These are phyloP conservation scores for Pemphredon lugubris DNA, from an alignment of 2,888 invertebrate genomes.

Conservation along the genomic window DNA sequence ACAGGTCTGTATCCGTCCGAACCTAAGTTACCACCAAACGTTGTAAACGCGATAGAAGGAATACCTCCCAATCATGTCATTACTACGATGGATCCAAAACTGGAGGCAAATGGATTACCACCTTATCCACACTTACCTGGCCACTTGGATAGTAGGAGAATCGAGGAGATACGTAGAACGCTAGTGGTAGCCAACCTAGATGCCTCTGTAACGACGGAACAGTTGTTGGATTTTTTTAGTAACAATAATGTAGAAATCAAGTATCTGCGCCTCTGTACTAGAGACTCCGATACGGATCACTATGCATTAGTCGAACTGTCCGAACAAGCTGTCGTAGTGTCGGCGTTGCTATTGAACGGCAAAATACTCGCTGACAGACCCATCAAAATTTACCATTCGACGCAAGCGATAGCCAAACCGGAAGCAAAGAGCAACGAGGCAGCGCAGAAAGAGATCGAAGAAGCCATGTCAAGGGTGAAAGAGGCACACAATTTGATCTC, in stretches of 20 bases:
- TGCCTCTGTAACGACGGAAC: slow-evolving; percentile 87
- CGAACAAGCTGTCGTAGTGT: slow-evolving; percentile 93
- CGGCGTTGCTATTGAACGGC: slow-evolving; percentile 93
- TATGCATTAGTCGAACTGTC: slow-evolving; percentile 96
- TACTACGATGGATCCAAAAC: slow-evolving; percentile 93
- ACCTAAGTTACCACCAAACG: slow-evolving; percentile 94
- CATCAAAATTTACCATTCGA: slow-evolving; percentile 93
- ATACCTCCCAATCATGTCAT: slow-evolving; percentile 91
- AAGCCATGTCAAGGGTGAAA: slow-evolving; percentile 97
- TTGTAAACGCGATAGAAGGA: slow-evolving; percentile 93
- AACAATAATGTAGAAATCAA: slow-evolving; percentile 94
- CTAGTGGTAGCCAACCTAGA: slow-evolving; percentile 91
- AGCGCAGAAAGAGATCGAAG: slow-evolving; percentile 97
- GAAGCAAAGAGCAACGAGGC: slow-evolving; percentile 98
- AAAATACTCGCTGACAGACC: slow-evolving; percentile 88
- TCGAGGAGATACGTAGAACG: slow-evolving; percentile 98
- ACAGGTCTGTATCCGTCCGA: slow-evolving; percentile 90
- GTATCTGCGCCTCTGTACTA: slow-evolving; percentile 95
- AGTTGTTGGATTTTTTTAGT: slow-evolving; percentile 93
- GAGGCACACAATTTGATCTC: slow-evolving; percentile 97
- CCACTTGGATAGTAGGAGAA: slow-evolving; percentile 92
- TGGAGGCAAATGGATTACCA: slow-evolving; percentile 91
- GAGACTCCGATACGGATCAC: slow-evolving; percentile 88
- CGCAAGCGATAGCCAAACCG: slow-evolving; percentile 94
- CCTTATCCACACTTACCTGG: slow-evolving; percentile 95